Evolutionary conservation across 2,797 vertebrate species (phyloP), one percentile per base, ranked within the genome.

Genomic region (Mormyrops boulengeri): DNA sequence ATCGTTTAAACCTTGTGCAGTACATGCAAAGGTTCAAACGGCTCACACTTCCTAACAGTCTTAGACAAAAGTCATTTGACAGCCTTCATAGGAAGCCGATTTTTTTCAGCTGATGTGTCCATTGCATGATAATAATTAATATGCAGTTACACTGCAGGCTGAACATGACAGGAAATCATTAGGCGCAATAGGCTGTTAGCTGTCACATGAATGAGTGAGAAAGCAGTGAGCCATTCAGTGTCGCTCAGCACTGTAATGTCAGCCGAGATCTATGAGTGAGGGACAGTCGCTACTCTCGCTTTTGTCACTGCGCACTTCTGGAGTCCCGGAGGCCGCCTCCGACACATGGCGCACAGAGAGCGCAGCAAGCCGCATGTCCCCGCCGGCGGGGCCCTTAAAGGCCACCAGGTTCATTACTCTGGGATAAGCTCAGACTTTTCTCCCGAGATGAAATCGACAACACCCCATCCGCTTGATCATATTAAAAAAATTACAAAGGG

Each of bases 121-220:
- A 92, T 95, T 92, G 93, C 93, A 93, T 53, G 50, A 49, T 90
- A 90, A 94, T 96, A 95, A 95, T 96, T 96, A 96, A 96, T 96
- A 87, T 17, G 30, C 53, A 7, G 86, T 62, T 87, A 57, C 86
- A 87, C 52, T 94, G 88, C 93, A 91, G 90, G 90, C 94, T 30
- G 93, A 94, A 96, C 95, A 96, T 95, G 96, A 96, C 96, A 95
- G 95, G 93, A 96, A 96, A 96, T 96, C 96, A 96, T 97, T 97
- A 96, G 93, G 93, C 95, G 94, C 94, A 89, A 92, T 89, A 93
- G 95, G 94, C 96, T 91, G 95, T 95, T 96, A 95, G 96, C 95
- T 95, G 95, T 96, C 95, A 96, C 94, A 95, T 94, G 94, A 96
- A 94, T 95, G 96, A 97, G 95, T 95, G 96, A 96, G 93, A 94